Evolutionary conservation across 2,888 invertebrate genomes (phyloP).

Genomic region (Amaurobius ferox): DNA sequence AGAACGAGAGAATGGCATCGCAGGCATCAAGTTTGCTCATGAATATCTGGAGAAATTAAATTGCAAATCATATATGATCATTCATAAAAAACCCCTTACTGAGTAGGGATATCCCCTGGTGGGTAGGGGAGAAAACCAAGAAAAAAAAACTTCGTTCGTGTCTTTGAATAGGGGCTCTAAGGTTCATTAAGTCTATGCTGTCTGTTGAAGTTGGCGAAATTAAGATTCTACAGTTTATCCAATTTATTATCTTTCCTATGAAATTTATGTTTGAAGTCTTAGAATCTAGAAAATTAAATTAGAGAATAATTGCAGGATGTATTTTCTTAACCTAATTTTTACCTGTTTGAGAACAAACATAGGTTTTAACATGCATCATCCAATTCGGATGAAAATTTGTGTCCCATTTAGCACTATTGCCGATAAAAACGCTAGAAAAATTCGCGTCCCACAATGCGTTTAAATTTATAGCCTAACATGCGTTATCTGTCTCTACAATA

Average conservation of each 20-base stretch:
- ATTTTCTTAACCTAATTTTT: too few species aligned
- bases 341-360: too few species aligned
- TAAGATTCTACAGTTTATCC: not conserved
- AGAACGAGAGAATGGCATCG: not conserved
- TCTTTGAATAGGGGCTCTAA: not conserved
- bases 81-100: not conserved
- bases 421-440: too few species aligned
- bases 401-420: too few species aligned
- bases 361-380: too few species aligned
- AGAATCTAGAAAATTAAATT: too few species aligned
- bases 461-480: too few species aligned
- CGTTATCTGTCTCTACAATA: too few species aligned
- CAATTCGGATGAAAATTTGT: too few species aligned
- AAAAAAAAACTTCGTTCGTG: not conserved
- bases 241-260: not conserved
- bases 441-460: too few species aligned
- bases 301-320: too few species aligned
- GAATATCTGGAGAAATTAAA: not conserved
- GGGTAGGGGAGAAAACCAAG: not conserved
- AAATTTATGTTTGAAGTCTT: too few species aligned
- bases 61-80: conserved; percentile 12
- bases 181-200: conserved; percentile 14
- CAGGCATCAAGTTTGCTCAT: not conserved
- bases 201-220: not conserved
- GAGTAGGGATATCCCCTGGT: not conserved